Conservation (phyloP, 2,113 vertebrate genomes). For the Callipepla squamata region DNA sequence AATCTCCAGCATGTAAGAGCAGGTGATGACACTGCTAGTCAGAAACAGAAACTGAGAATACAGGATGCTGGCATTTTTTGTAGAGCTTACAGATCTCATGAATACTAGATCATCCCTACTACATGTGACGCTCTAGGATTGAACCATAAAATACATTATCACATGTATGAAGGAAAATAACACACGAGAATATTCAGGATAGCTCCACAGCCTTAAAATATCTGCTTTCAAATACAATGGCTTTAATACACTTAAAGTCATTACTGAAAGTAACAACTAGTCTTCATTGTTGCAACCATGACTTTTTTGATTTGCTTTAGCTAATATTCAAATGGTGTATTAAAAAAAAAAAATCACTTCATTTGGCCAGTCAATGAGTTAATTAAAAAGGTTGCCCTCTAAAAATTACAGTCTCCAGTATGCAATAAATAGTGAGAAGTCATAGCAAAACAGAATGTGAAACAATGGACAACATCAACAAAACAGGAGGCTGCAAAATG, state of each 20-base stretch:
- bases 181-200: background rate
- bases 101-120: background rate
- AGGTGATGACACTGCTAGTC: background rate
- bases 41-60: conserved; percentile 20
- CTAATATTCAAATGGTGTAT: background rate
- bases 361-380: background rate
- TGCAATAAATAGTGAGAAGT: background rate
- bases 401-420: background rate
- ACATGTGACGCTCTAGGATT: background rate
- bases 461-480: background rate
- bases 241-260: background rate
- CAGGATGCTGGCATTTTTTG: background rate
- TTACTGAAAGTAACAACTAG: background rate
- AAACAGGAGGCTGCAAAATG: background rate
- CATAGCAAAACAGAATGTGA: background rate
- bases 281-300: background rate
- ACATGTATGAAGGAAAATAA: background rate
- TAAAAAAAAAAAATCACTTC: background rate
- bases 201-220: background rate
- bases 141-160: background rate
- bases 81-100: background rate
- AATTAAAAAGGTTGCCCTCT: background rate
- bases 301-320: background rate
- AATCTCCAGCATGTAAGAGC: conserved; percentile 47
- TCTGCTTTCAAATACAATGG: background rate